A percentile compares a stretch with the other conserved stretches of the same genome.
Evolutionary conservation across 2,888 invertebrate species (phyloP).

Genomic region (Sisyra terminalis): DNA sequence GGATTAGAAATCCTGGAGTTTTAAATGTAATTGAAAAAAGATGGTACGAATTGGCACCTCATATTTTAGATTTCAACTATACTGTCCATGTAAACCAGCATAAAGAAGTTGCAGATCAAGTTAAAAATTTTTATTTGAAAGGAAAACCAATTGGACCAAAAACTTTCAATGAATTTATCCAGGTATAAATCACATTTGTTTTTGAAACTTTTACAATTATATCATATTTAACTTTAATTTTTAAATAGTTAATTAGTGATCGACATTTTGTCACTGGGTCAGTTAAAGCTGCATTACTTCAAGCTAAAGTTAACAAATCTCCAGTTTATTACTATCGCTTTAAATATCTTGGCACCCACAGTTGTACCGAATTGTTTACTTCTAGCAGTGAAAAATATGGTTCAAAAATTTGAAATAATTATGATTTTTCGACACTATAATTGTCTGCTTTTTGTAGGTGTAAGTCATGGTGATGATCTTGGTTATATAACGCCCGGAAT

Average conservation of each 20-base stretch:
- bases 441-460: not conserved
- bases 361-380: conserved; percentile 23
- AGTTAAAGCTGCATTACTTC: conserved; percentile 35
- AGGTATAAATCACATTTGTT: conserved; percentile 11
- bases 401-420: not conserved
- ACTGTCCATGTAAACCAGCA: conserved; percentile 32
- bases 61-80: conserved; percentile 43
- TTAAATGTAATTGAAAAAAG: conserved; percentile 30
- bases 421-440: not conserved
- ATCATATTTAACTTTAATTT: conserved; percentile 10
- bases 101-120: conserved; percentile 29
- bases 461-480: conserved; percentile 26
- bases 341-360: conserved; percentile 19
- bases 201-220: not conserved
- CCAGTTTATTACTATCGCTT: conserved; percentile 44
- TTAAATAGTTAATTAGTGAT: conserved; percentile 38
- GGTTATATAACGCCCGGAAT: conserved; percentile 34
- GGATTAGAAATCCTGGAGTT: not conserved
- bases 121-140: conserved; percentile 37
- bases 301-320: conserved; percentile 32
- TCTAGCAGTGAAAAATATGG: conserved; percentile 33
- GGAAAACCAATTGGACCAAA: conserved; percentile 27
- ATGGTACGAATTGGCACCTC: conserved; percentile 42
- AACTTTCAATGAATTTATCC: conserved; percentile 13
- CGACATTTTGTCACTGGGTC: conserved; percentile 38